phyloP scores from a whole-genome alignment of 92 coral and sea anemone genomes.

The Bergia sp. region DNA sequence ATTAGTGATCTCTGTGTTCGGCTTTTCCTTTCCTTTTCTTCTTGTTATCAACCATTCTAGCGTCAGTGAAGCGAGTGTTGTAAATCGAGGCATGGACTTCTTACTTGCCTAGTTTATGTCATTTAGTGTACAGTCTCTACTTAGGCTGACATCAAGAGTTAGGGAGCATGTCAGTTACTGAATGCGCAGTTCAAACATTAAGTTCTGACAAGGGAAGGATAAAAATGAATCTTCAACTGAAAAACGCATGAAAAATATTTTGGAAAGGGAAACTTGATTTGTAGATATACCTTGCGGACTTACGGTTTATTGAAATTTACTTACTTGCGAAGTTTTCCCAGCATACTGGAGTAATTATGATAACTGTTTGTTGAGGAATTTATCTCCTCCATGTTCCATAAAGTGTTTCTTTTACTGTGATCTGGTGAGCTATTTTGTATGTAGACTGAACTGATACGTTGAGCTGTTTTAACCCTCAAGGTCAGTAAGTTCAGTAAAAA shows the following conservation, averaged over 20 bases:
- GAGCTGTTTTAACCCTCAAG: neutral
- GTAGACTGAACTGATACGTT: neutral
- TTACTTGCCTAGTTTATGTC: neutral
- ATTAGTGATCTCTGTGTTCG: neutral
- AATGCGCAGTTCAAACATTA: neutral
- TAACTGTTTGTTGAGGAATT: neutral
- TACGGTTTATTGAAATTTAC: neutral
- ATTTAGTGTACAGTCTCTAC: neutral
- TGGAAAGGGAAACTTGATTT: neutral
- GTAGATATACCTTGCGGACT: no score
- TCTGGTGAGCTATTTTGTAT: neutral
- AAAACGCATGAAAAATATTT: neutral
- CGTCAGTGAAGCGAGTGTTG: neutral
- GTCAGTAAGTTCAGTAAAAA: neutral
- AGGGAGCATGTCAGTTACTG: neutral
- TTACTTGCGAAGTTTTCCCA: neutral
- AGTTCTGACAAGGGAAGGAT: neutral
- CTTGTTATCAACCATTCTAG: neutral
- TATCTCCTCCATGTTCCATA: neutral
- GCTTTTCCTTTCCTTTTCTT: neutral
- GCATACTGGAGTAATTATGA: neutral
- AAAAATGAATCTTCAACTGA: neutral
- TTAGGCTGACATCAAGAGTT: neutral
- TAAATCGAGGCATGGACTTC: no score
- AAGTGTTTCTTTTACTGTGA: neutral